Percentiles rank a stretch among this genome's conserved stretches.
Conservation (phyloP, 2,797 vertebrate species). For the Anabas testudineus region DNA sequence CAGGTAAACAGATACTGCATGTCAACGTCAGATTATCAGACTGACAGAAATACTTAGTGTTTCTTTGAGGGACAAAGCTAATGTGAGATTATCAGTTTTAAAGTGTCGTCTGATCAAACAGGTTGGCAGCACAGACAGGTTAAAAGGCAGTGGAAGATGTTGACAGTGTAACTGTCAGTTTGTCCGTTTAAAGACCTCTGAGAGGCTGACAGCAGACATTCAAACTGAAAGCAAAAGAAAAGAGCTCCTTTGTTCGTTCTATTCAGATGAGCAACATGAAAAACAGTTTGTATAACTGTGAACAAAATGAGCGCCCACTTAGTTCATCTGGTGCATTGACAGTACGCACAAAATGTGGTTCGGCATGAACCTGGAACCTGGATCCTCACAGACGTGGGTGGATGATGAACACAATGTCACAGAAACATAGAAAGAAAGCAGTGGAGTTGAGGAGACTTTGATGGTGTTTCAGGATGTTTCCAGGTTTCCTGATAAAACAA, state of each 20-base stretch:
- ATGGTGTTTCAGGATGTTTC: too few relatives aligned
- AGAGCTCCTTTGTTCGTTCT: background rate
- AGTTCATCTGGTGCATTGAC: too few relatives aligned
- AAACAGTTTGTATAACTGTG: too few relatives aligned
- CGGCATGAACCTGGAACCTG: too few relatives aligned
- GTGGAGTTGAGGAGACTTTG: too few relatives aligned
- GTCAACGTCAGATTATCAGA: background rate
- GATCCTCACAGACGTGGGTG: too few relatives aligned
- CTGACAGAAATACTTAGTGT: background rate
- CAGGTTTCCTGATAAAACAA: too few relatives aligned
- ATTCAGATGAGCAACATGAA: too few relatives aligned
- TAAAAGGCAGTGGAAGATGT: background rate
- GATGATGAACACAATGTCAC: too few relatives aligned
- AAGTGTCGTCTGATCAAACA: conserved; percentile 7
- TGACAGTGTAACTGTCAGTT: conserved; percentile 14
- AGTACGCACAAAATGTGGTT: too few relatives aligned
- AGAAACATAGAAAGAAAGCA: too few relatives aligned
- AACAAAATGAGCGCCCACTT: too few relatives aligned
- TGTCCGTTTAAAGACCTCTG: conserved; percentile 11
- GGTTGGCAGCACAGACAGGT: conserved; percentile 7
- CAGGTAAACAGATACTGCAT: background rate
- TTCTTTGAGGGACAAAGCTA: background rate
- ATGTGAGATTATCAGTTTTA: background rate
- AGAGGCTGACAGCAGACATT: background rate
- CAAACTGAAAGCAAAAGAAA: background rate